Evolutionary conservation across 2,888 invertebrate genomes (phyloP).

Genomic region (Acrobasis suavella): DNA sequence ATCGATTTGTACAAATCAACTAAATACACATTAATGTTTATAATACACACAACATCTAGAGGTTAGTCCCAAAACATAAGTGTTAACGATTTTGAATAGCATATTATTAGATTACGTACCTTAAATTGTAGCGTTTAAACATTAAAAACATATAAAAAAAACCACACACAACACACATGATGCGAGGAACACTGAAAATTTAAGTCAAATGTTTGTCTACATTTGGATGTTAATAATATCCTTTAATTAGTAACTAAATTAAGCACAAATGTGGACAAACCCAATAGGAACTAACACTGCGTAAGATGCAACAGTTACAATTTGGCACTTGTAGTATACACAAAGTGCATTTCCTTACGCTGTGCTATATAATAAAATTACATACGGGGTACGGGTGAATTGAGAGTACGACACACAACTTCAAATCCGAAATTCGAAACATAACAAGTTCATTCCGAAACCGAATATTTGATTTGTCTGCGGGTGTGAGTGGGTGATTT

Average conservation of each 20-base stretch:
- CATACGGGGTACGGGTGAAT: background rate
- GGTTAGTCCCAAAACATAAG: background rate
- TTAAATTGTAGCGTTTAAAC: background rate
- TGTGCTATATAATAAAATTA: constrained; percentile 10
- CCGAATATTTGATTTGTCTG: constrained; percentile 54
- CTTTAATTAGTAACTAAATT: background rate
- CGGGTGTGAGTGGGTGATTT: constrained; percentile 62
- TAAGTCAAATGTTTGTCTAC: background rate
- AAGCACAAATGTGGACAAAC: constrained; percentile 13
- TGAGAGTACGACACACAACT: constrained; percentile 44
- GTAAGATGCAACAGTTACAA: constrained; percentile 13
- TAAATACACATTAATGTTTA: background rate
- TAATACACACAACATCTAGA: background rate
- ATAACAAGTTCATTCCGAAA: constrained; percentile 47
- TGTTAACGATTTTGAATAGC: background rate
- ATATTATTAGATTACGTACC: background rate
- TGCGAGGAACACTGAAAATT: constrained; percentile 15
- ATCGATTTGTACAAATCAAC: background rate
- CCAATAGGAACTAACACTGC: background rate
- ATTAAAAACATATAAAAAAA: constrained; percentile 7
- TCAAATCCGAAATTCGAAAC: constrained; percentile 51
- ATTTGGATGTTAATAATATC: background rate
- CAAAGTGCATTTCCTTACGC: background rate
- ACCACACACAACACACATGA: constrained; percentile 28
- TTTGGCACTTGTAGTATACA: background rate